Evolutionary conservation across 2,888 invertebrate species (phyloP).

Genomic region (Ceramica pisi): DNA sequence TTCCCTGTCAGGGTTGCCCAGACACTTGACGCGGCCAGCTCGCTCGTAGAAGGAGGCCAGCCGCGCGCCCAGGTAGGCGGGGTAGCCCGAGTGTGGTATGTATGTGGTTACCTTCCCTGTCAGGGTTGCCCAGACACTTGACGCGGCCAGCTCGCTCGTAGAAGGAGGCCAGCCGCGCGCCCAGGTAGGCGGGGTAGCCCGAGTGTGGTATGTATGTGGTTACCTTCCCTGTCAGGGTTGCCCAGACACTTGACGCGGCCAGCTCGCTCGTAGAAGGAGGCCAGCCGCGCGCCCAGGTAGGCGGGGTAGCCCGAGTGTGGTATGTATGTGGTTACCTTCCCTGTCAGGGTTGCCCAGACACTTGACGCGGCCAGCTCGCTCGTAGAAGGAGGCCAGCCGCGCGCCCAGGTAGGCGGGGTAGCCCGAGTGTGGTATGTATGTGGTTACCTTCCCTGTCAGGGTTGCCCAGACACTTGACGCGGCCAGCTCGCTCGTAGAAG

Average conservation of each 20-base stretch:
- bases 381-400: conserved; percentile 99
- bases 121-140: conserved; percentile 99
- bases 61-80: conserved; percentile 99
- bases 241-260: conserved; percentile 99
- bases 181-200: conserved; percentile 99
- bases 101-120: conserved; percentile 96
- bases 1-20: conserved; percentile 99
- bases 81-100: conserved; percentile 99
- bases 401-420: conserved; percentile 99
- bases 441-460: conserved; percentile 98
- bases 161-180: conserved; percentile 99
- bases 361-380: conserved; percentile 99
- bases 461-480: conserved; percentile 99
- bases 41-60: conserved; percentile 99
- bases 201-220: no score
- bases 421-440: no score
- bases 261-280: conserved; percentile 99
- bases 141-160: conserved; percentile 99
- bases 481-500: conserved; percentile 99
- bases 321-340: no score
- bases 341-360: conserved; percentile 99
- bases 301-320: conserved; percentile 99
- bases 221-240: conserved; percentile 98
- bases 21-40: conserved; percentile 98
- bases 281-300: conserved; percentile 99